Percentiles rank a stretch among this genome's conserved stretches.
phyloP scores from a whole-genome alignment of 2,888 invertebrate species.

The Norana najaformis region DNA sequence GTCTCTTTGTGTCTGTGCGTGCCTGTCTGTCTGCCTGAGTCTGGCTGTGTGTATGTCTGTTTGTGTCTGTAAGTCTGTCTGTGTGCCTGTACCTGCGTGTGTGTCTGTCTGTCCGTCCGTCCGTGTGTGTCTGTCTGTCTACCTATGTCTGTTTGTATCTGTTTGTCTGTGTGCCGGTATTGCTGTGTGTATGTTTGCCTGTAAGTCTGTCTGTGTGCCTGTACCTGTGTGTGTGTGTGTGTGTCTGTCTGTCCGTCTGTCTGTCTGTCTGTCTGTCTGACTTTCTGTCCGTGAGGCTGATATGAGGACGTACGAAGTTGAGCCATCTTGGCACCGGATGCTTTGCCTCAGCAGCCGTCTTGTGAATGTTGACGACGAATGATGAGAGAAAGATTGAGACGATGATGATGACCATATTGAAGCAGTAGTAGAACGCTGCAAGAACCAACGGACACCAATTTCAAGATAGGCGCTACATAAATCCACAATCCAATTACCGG shows the following conservation, averaged over 20 bases:
- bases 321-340: constrained; percentile 30
- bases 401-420: constrained; percentile 37
- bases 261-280: background rate
- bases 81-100: too few relatives aligned
- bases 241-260: background rate
- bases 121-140: background rate
- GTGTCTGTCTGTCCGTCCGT: background rate
- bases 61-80: too few relatives aligned
- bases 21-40: too few relatives aligned
- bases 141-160: background rate
- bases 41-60: too few relatives aligned
- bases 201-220: background rate
- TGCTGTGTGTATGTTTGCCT: background rate
- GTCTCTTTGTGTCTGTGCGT: too few relatives aligned
- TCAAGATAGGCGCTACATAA: background rate
- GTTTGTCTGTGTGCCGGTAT: background rate
- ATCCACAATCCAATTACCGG: too few relatives aligned
- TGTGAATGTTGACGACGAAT: constrained; percentile 31
- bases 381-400: constrained; percentile 34
- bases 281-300: background rate
- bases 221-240: background rate
- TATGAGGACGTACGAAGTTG: background rate
- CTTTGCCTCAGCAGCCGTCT: constrained; percentile 19
- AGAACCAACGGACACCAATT: background rate
- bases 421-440: constrained; percentile 35